Base-by-base conservation (phyloP, 1,140 invertebrate genomes). In the Drosophila truncata region DNA sequence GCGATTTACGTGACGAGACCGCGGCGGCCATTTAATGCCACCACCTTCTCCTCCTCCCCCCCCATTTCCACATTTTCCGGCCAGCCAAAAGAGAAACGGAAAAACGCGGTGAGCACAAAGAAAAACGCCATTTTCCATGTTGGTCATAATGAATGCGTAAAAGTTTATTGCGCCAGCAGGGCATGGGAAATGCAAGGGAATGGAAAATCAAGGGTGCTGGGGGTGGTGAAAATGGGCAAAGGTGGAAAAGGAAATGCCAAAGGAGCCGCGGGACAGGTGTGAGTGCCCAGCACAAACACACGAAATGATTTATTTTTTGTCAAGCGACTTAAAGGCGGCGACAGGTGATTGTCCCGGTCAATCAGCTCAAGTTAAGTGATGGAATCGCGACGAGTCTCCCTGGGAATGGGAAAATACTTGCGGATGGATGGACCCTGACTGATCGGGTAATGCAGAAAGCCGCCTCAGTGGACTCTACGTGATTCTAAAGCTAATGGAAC, bases 111-210 rank as follows among this genome's bases (percentile, higher is more conserved):
- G 31, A 50, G 64, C 64, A 70, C 75, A 78, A 78, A 78, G 75
- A 70, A 71, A 73, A 78, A 78, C 52, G 74, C 64, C 75, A 78
- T 78, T 78, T 78, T 78, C 74, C 74, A 77, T 78, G 75, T 78
- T 76, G 74, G 57, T 69, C 75, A 77, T 78, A 78, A 78, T 78
- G 75, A 78, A 78, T 78, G 75, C 74, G 75, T 78, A 78, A 78
- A 78, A 78, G 50, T 78, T 78, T 70, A 78, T 70, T 72, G 70
- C 70, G 66, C 41, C 70, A 72, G 52, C 44, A 42, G 54, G 70
- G 41, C 60, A 35, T 60, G 44, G 54, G 14, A 55, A 60, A 50
- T 60, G 70, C 25, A 27, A 59, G 20, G 69, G 31, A 71, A 50
- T 42, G 65, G 64, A 46, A 55, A 55, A 37, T 62, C 20, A 65